Percentiles rank a stretch among this genome's conserved stretches.
Evolutionary conservation across 2,888 invertebrate genomes (phyloP).

Genomic region (Eugnorisma glareosa): DNA sequence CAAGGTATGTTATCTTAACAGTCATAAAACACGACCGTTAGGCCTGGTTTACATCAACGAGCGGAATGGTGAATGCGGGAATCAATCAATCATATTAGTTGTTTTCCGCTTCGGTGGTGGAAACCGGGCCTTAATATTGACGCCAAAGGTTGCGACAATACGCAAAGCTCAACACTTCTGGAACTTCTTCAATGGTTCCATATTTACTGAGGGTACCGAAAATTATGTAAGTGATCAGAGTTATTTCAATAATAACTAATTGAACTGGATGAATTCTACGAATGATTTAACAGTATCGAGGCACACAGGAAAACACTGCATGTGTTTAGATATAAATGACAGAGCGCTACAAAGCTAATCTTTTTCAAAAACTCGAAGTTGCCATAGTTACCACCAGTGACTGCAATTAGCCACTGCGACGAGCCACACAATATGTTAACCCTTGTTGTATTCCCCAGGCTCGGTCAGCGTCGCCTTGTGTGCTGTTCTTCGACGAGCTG

Average conservation of each 20-base stretch:
- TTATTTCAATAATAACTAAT: no score
- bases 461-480: constrained; percentile 99
- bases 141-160: background rate
- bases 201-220: no score
- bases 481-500: constrained; percentile 99
- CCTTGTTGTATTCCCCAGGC: constrained; percentile 90
- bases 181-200: background rate
- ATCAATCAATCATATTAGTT: background rate
- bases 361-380: background rate
- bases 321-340: background rate
- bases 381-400: background rate
- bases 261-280: background rate
- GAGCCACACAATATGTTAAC: background rate
- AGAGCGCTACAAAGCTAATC: background rate
- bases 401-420: background rate
- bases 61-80: background rate
- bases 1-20: constrained; percentile 93
- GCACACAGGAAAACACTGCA: background rate
- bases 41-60: background rate
- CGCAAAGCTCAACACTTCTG: background rate
- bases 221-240: no score
- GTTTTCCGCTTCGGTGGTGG: background rate
- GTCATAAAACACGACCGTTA: background rate
- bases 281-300: background rate
- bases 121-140: background rate